Conservation (phyloP, 2,888 invertebrate species). For the Lasioglossum figueresi region DNA sequence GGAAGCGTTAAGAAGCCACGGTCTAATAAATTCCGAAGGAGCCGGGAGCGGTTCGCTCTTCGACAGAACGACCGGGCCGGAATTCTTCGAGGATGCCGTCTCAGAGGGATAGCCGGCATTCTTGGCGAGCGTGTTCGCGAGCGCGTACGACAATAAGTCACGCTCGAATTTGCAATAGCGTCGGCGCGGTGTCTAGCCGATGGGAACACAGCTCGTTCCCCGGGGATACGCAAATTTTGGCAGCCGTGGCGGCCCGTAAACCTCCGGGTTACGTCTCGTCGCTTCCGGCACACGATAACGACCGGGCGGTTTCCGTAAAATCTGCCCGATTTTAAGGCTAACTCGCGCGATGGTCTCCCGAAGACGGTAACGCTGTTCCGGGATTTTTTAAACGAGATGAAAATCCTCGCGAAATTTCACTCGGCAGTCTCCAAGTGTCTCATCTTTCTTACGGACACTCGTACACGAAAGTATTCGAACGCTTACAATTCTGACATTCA, state of each 20-base stretch:
- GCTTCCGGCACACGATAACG: background rate
- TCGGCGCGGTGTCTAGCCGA: background rate
- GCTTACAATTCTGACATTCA: too few relatives aligned
- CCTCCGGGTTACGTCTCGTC: background rate
- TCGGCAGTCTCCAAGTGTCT: background rate
- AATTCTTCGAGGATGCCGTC: slow-evolving; percentile 38
- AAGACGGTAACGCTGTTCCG: background rate
- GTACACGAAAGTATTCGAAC: too few relatives aligned
- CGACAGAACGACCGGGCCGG: slow-evolving; percentile 24
- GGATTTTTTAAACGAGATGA: background rate
- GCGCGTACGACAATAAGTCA: slow-evolving; percentile 48
- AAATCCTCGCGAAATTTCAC: background rate
- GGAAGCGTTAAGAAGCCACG: slow-evolving; percentile 22
- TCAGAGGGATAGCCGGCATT: slow-evolving; percentile 33
- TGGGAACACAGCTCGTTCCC: background rate
- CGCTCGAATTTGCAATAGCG: slow-evolving; percentile 41
- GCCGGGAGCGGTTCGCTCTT: slow-evolving; percentile 18
- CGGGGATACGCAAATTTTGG: slow-evolving; percentile 47
- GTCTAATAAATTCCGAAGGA: slow-evolving; percentile 29
- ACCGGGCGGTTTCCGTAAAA: background rate
- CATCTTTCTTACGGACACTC: too few relatives aligned
- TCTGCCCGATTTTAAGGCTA: background rate
- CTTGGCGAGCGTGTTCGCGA: slow-evolving; percentile 38
- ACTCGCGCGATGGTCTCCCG: background rate
- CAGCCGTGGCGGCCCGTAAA: slow-evolving; percentile 33